Conservation (phyloP, 2,797 vertebrate genomes). For the Melanotaenia parkinsoni region DNA sequence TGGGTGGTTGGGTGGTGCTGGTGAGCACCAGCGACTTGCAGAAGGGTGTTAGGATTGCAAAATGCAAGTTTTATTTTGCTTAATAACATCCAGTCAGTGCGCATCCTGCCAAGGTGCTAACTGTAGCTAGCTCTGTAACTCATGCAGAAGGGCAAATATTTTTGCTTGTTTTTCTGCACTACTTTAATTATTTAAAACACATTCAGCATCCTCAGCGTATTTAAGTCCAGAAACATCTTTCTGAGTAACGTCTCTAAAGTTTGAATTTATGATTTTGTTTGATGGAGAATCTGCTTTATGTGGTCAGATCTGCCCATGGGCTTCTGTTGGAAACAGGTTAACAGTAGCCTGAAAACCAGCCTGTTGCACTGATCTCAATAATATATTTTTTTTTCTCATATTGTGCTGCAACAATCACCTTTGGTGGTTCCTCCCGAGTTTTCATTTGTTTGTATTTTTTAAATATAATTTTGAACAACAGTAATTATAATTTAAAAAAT, state of each 20-base stretch:
- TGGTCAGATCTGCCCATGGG: slow-evolving; percentile 1
- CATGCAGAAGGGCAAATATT: not conserved
- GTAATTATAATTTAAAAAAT: slow-evolving; percentile 5
- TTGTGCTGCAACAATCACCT: not conserved
- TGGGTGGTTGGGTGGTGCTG: not conserved
- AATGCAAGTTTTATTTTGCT: slow-evolving; percentile 12
- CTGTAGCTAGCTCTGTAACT: slow-evolving; percentile 10
- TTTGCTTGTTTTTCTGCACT: slow-evolving; percentile 8
- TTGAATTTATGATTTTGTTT: not conserved
- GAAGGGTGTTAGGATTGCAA: slow-evolving; percentile 3
- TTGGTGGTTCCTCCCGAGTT: not conserved
- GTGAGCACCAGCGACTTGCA: slow-evolving; percentile 5
- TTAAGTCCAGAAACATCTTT: not conserved
- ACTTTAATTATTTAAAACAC: slow-evolving; percentile 8
- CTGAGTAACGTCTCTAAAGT: not conserved
- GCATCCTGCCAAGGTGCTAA: not conserved
- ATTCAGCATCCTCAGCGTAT: slow-evolving; percentile 12
- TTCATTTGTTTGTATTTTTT: not conserved
- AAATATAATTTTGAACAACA: not conserved
- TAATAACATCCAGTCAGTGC: slow-evolving; percentile 8
- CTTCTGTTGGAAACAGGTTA: slow-evolving; percentile 7
- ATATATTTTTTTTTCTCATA: not conserved
- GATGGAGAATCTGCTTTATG: slow-evolving; percentile 1
- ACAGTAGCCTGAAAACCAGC: not conserved
- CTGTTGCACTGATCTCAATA: not conserved